Conservation (phyloP, 2,113 vertebrate genomes). For the Polypterus bichir region DNA sequence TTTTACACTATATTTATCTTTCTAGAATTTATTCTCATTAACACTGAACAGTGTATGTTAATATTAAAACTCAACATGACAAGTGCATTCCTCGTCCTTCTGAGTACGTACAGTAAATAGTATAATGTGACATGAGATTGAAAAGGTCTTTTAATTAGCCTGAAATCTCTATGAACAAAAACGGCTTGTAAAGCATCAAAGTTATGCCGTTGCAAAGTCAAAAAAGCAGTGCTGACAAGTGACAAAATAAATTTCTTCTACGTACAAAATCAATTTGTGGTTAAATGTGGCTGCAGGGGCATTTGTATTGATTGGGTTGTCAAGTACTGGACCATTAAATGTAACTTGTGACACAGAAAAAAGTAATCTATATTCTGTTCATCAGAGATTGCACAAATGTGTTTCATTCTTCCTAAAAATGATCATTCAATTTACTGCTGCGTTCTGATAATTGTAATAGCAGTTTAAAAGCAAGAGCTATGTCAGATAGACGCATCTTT, state of each 20-base stretch:
- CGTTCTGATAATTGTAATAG: background rate
- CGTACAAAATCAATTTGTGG: slow-evolving; percentile 9
- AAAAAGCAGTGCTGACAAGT: slow-evolving; percentile 2
- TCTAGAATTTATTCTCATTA: too few species aligned
- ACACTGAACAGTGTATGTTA: too few species aligned
- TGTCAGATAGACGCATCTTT: background rate
- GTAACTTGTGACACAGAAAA: background rate
- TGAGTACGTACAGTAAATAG: too few species aligned
- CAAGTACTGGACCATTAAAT: slow-evolving; percentile 2
- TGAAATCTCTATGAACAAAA: background rate
- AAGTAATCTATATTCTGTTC: slow-evolving; percentile 1
- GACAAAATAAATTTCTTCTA: slow-evolving; percentile 8
- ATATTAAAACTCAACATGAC: too few species aligned
- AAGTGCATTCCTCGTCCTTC: too few species aligned
- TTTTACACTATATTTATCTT: too few species aligned
- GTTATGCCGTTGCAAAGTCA: background rate
- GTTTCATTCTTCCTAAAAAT: background rate
- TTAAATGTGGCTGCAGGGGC: slow-evolving; percentile 2
- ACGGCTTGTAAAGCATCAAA: background rate
- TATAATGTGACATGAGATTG: too few species aligned
- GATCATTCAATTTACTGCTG: background rate
- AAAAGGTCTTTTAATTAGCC: background rate
- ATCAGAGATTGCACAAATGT: background rate
- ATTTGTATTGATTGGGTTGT: slow-evolving; percentile 6
- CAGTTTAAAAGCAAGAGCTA: background rate